Conservation (phyloP, 2,888 invertebrate genomes). For the Caenorhabditis sp. region DNA sequence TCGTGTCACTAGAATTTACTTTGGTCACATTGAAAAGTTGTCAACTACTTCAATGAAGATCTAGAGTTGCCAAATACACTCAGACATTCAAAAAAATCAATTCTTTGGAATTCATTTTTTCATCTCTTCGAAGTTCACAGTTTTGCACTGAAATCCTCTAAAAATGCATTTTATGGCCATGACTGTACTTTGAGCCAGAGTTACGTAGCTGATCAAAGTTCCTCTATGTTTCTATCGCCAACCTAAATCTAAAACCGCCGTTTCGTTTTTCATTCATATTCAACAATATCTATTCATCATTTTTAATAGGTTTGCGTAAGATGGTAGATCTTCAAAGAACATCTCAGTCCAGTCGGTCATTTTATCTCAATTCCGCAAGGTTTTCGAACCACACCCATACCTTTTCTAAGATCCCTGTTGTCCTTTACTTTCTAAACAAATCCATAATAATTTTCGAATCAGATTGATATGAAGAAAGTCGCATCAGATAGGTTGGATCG, state of each 20-base stretch:
- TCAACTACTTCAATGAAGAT: too few species aligned
- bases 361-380: neutral
- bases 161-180: too few species aligned
- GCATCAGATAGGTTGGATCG: slow-evolving; percentile 17
- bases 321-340: neutral
- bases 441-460: neutral
- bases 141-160: too few species aligned
- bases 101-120: too few species aligned
- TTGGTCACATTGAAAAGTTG: too few species aligned
- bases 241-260: slow-evolving; percentile 6
- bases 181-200: too few species aligned
- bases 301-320: neutral
- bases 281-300: neutral
- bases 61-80: too few species aligned
- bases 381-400: neutral
- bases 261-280: neutral
- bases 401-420: neutral
- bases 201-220: neutral
- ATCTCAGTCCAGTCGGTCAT: neutral
- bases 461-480: neutral
- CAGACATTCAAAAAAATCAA: too few species aligned
- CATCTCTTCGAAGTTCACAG: too few species aligned
- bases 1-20: too few species aligned
- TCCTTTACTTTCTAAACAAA: neutral
- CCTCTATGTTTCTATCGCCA: neutral